These are phyloP conservation scores for Frankliniella intonsa DNA, from an alignment of 2,888 invertebrate genomes.

Conservation along the genomic window DNA sequence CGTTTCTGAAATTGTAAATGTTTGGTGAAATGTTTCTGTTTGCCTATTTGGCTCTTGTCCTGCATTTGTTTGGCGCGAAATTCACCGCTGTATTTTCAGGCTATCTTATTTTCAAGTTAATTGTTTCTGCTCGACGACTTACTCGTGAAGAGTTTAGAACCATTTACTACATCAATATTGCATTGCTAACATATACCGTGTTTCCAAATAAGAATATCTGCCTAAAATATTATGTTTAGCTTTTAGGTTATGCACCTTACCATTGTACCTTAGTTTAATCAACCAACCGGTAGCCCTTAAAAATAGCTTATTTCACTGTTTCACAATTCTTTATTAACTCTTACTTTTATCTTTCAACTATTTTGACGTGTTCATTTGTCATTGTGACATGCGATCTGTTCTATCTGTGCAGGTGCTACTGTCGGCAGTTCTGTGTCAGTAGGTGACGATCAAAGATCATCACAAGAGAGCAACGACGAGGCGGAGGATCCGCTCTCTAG, in stretches of 20 bases:
- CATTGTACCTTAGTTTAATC: no score
- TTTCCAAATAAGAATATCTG: no score
- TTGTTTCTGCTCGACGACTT: no score
- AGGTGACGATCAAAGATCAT: not conserved
- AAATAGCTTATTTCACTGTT: not conserved
- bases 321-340: not conserved
- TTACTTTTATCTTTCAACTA: not conserved
- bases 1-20: not conserved
- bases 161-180: no score
- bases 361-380: no score
- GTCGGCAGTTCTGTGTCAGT: not conserved
- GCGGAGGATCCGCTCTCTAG: not conserved
- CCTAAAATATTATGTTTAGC: no score
- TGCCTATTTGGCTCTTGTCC: not conserved
- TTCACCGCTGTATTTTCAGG: not conserved
- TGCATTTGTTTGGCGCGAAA: not conserved
- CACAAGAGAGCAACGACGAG: not conserved
- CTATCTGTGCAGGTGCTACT: not conserved
- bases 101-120: no score
- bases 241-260: not conserved
- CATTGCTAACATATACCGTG: no score
- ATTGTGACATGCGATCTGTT: not conserved
- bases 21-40: not conserved
- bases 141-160: no score
- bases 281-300: not conserved